phyloP scores from a whole-genome alignment of 1,140 invertebrate species.

The Brachystomella parvula region DNA sequence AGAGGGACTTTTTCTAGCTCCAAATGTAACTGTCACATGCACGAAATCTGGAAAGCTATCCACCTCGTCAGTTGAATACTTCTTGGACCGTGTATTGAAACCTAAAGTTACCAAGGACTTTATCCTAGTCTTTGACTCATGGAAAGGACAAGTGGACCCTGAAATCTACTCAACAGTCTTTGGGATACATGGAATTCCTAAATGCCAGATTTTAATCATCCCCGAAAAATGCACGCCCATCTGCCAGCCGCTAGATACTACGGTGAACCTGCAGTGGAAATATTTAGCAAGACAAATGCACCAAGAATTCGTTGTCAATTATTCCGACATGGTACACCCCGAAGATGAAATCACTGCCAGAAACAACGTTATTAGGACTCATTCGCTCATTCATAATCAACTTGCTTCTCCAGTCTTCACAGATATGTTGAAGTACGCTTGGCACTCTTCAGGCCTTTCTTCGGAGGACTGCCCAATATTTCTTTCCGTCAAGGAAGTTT shows the following conservation, averaged over 20 bases:
- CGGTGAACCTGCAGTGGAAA: constrained; percentile 19
- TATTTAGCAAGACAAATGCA: constrained; percentile 18
- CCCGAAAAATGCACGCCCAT: constrained; percentile 23
- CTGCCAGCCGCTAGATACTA: constrained; percentile 26
- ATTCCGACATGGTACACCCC: neutral
- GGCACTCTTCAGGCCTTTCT: constrained; percentile 8
- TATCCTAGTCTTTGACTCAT: constrained; percentile 20
- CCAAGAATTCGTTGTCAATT: neutral
- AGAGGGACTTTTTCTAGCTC: neutral
- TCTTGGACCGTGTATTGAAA: constrained; percentile 3
- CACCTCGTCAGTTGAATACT: constrained; percentile 14
- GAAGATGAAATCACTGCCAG: constrained; percentile 13
- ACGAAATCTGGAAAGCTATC: constrained; percentile 22
- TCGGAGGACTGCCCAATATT: neutral
- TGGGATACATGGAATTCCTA: constrained; percentile 1
- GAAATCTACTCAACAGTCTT: constrained; percentile 11
- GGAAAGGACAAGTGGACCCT: constrained; percentile 22
- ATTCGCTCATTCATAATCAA: constrained; percentile 11
- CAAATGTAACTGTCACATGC: constrained; percentile 23
- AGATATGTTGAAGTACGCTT: constrained; percentile 17
- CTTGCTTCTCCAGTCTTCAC: constrained; percentile 15
- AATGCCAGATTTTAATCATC: neutral
- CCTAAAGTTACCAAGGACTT: constrained; percentile 17
- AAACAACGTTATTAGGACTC: constrained; percentile 10
- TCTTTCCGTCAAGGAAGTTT: constrained; percentile 10